Base-by-base conservation (phyloP, 2,888 invertebrate species). In the Cataglyphis albicans region DNA sequence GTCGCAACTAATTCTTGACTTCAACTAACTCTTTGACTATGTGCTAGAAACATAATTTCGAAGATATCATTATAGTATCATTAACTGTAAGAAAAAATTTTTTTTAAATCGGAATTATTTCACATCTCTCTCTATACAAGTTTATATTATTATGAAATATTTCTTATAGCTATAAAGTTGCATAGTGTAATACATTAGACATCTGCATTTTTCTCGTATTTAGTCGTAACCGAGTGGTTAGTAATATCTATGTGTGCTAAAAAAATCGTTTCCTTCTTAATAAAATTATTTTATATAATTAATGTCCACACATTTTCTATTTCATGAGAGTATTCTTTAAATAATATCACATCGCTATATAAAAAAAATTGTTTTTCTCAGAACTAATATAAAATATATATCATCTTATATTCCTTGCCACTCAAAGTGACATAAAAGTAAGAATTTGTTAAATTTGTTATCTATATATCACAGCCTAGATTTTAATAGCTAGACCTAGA, bases 391-490 rank as follows among this genome's bases (percentile, higher is more conserved):
- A 48, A 63, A 38, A 41, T 38, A 75, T 29, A 38, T 52, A 38
- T 9, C 52, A 61, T 78, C 83, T 52, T 84, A 75, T 83, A n/a
- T 78, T 48, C 9, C 35, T 80, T 41, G 21, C 35, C 52, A 76
- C 52, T 41, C 10, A 64, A 41, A 65, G 68, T 80, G 61, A 70
- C 55, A 75, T 57, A 63, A 52, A 38, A 81, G 73, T 83, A 55
- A 63, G 59, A 76, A 81, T 78, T 61, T 44, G 68, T 84, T 86
- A 74, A 41, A 55, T 7, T 74, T 48, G 4, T 82, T 44, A 64
- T 80, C 84, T 84, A 75, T 72, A 65, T 74, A 78, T 64, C 82
- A 88, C 94, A 94, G 93, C 93, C 93, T 92, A 93, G 93, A 93
- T 91, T 85, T 83, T 63, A 91, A 91, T 88, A 91, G 85, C n/a